Evolutionary conservation across 2,888 invertebrate species (phyloP), one percentile per base, ranked within the genome.

Genomic region (Dichetophora obliterata): DNA sequence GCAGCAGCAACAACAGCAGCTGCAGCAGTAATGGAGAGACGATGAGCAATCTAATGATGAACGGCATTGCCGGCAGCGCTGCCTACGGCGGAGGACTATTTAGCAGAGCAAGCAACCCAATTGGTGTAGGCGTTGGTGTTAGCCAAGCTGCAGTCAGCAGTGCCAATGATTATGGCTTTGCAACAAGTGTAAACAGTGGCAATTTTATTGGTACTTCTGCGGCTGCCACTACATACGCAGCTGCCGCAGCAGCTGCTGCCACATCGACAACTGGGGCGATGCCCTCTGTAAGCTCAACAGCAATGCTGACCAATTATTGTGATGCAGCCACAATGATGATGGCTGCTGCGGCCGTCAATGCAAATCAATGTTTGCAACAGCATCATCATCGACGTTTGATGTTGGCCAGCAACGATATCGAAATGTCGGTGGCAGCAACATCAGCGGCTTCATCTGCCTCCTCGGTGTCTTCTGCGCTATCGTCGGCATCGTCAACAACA

Each of bases 261-360:
- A 80, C 85, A 34, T 65, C 82, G 27, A 71, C 79, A 63, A 79
- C 83, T 73, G 82, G 83, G 80, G 82, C 80, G 80, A 81, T 82
- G 79, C 80, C 84, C 78, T 27, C 65, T 5, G 85, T 86, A 78
- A 85, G 82, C 77, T 83, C 86, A 79, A 86, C 87, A 77, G 84
- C 87, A 75, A 88, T 88, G 88, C 83, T 89, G 82, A 85, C 88
- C 80, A 88, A 87, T 83, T 89, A 89, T 79, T 89, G 89, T 84
- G 89, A 89, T 85, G 88, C 88, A 76, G 88, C 89, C 74, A 74
- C 74, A 34, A 89, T 88, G 83, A 88, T 88, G 87, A 89, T 89
- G 88, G 87, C 88, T 72, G 88, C 88, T 52, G 88, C 88, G 34
- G 88, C 88, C 59, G 88, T 88, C 78, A 88, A 88, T 84, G 88